These are phyloP conservation scores for Neomorphus geoffroyi DNA, from an alignment of 2,797 vertebrate species.

Conservation along the genomic window DNA sequence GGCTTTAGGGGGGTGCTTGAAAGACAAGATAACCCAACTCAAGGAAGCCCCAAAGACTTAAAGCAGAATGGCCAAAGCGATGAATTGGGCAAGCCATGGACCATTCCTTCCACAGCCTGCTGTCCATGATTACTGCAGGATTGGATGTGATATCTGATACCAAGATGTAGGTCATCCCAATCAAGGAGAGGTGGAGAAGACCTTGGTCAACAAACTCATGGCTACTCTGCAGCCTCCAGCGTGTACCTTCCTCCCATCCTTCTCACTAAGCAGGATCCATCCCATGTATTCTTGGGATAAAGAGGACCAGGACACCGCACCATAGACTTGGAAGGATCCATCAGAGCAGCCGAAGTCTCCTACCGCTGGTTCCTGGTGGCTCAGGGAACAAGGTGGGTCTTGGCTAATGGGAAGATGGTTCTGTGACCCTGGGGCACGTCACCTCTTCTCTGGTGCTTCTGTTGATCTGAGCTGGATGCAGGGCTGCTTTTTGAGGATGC, in stretches of 20 bases:
- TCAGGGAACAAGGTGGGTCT: neutral
- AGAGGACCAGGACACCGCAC: neutral
- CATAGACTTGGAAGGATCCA: neutral
- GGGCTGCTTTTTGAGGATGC: no score
- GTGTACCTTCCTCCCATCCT: neutral
- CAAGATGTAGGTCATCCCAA: neutral
- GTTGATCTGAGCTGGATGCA: neutral
- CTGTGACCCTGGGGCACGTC: accelerated
- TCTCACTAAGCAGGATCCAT: neutral
- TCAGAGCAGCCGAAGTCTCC: neutral
- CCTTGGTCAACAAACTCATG: neutral
- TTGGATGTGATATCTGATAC: accelerated
- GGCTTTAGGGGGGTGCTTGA: neutral
- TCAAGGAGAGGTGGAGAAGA: neutral
- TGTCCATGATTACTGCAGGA: accelerated
- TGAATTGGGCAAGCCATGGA: neutral
- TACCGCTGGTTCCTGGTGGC: neutral
- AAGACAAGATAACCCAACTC: neutral
- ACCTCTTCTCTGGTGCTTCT: neutral
- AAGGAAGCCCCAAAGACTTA: no score
- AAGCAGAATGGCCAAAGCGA: neutral
- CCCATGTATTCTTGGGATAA: neutral
- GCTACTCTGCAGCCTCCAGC: neutral
- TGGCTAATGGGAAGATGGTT: neutral
- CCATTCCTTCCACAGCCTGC: neutral